phyloP scores from a whole-genome alignment of 2,888 invertebrate genomes.

The Suillia variegata region DNA sequence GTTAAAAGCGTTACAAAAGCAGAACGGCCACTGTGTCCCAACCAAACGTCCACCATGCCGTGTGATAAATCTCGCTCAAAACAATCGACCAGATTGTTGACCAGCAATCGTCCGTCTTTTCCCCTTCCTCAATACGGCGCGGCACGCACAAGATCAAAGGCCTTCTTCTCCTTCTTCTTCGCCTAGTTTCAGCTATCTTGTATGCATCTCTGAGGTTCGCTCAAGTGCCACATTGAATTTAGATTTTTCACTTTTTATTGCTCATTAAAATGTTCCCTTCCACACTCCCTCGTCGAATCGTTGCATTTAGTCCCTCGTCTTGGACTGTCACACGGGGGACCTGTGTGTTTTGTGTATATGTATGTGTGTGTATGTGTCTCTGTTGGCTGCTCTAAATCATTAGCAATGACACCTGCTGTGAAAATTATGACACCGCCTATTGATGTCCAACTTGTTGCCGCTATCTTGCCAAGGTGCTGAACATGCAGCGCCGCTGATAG shows the following conservation, averaged over 20 bases:
- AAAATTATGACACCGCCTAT: constrained; percentile 59
- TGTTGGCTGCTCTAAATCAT: constrained; percentile 42
- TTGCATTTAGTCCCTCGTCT: constrained; percentile 10
- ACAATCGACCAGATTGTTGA: constrained; percentile 23
- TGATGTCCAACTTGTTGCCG: constrained; percentile 51
- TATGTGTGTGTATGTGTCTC: neutral
- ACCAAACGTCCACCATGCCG: neutral
- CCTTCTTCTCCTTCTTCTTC: neutral
- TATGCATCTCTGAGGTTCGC: neutral
- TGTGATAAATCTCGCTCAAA: constrained; percentile 22
- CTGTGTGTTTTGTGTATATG: constrained; percentile 6
- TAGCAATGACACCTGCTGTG: constrained; percentile 57
- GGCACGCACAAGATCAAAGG: neutral
- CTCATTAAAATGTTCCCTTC: constrained; percentile 20
- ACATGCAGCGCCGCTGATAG: constrained; percentile 48
- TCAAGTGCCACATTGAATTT: constrained; percentile 43
- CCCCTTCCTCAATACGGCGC: too few relatives aligned
- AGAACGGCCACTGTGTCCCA: neutral
- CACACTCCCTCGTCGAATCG: constrained; percentile 24
- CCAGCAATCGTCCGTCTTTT: neutral
- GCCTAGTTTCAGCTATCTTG: too few relatives aligned
- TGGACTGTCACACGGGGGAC: constrained; percentile 24
- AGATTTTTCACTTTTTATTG: constrained; percentile 40
- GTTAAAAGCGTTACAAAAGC: neutral
- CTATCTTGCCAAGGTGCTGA: constrained; percentile 49